phyloP scores from a whole-genome alignment of 1,140 invertebrate genomes.

The Sarcophaga bullata region DNA sequence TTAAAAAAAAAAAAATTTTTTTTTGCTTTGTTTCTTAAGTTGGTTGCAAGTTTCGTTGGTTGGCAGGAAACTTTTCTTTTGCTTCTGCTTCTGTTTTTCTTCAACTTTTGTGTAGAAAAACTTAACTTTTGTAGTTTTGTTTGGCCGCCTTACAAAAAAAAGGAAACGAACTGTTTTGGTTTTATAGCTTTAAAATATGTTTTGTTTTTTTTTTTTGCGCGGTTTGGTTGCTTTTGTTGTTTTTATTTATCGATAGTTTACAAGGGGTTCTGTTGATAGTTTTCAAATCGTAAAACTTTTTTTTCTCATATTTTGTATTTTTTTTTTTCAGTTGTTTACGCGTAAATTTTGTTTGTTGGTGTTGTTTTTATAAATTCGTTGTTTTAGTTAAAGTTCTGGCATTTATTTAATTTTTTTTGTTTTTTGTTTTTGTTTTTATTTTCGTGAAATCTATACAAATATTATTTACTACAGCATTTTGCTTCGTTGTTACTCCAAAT shows the following conservation, averaged over 20 bases:
- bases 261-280: not conserved
- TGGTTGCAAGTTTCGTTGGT: not conserved
- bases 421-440: no score
- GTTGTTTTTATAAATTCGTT: slow-evolving; percentile 5
- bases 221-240: not conserved
- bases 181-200: not conserved
- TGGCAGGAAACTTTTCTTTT: not conserved
- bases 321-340: not conserved
- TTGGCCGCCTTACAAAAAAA: no score
- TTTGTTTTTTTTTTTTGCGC: not conserved
- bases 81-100: not conserved
- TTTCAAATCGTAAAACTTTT: not conserved
- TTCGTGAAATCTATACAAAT: no score
- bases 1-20: no score
- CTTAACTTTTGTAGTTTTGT: no score
- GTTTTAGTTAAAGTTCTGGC: not conserved
- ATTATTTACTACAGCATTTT: not conserved
- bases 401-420: not conserved
- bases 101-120: not conserved
- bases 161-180: not conserved
- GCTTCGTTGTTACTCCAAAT: not conserved
- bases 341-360: not conserved
- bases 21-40: not conserved
- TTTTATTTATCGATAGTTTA: not conserved
- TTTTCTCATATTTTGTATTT: not conserved